Base-by-base conservation (phyloP, 2,797 vertebrate genomes). In the Pseudotriccus pelzelni region DNA sequence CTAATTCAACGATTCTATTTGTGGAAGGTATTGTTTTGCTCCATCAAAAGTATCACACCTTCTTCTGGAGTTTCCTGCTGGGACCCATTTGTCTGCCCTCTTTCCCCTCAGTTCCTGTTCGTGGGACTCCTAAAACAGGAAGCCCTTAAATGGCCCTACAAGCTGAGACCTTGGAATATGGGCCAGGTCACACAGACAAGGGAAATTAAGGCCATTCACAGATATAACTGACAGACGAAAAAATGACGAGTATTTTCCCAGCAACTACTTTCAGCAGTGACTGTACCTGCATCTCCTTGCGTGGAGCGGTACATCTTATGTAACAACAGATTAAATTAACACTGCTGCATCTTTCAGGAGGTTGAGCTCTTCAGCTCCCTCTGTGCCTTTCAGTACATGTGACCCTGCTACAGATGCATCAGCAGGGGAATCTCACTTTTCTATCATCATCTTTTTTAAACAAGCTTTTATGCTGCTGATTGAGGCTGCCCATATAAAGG, bases 241-340 rank as follows among this genome's bases (percentile, higher is more conserved):
- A 92, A 89, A 79, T 23, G 3, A 27, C 14, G 44, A 67, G 44
- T 10, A 34, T 66, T 87, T 76, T 83, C 73, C 59, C 70, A 73
- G 49, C 1, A 7, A 30, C 24, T 78, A 18, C 62, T 90, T 92
- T 75, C 81, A 90, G 64, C 67, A 79, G 39, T 32, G 59, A 77
- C 37, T 64, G 53, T 36, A 74, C 81, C 70, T 89, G 84, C 58
- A 93, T 24, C 52, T 90, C 53, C 77, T 56, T 72, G 66, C 63
- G 25, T 1, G 15, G 60, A 67, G n/a, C 28, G 39, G 77, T 60
- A 47, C 34, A 34, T 49, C 53, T 39, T 39, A 64, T 14, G 7
- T 41, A 91, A 74, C 28, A 80, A 52, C 58, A 84, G 36, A 75
- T 39, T 66, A 59, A 68, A 90, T 73, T 53, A 87, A 87, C 14